Evolutionary conservation across 2,113 vertebrate genomes (phyloP), one percentile per base, ranked within the genome.

Genomic region (Petromus typicus): DNA sequence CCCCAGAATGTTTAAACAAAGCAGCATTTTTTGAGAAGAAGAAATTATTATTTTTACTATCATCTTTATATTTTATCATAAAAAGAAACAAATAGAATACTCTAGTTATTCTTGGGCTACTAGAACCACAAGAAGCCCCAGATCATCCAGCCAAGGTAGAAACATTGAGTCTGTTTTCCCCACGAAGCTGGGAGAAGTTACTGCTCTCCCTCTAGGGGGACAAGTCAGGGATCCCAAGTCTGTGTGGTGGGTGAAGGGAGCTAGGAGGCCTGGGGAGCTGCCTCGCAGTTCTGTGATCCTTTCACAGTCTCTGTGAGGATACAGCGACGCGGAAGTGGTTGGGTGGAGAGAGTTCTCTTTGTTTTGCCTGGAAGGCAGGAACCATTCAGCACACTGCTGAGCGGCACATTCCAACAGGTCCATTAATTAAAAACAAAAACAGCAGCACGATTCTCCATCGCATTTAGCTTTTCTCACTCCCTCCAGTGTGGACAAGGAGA

Each of bases 311-410:
- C 95, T 95, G 90, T 94, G 69, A 86, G 97, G 97, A 97, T 83
- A 94, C 92, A 96, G 84, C 96, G 56, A 57, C 17, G 63, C 82
- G 93, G 90, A 98, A 96, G 94, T 61, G 82, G 94, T 93, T 93
- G 95, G 95, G 67, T 43, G 82, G 64, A 94, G 88, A 45, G 93
- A 86, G 94, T 83, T 95, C 59, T 92, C 93, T 94, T 90, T 93
- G 85, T 87, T 98, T 96, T 97, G 93, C 95, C 91, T 5, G 40
- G 97, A 90, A 95, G 97, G 96, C 97, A 97, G 96, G 98, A 98
- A 97, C 92, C 95, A 96, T 95, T 98, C 91, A 97, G 96, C 80
- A 89, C 40, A 63, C 81, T 97, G 98, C 95, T 97, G 97, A 98
- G 82, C 82, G 43, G 96, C 95, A 93, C 95, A 94, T 97, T 98